Evolutionary conservation across 2,888 invertebrate species (phyloP).

Genomic region (Eupithecia inturbata): DNA sequence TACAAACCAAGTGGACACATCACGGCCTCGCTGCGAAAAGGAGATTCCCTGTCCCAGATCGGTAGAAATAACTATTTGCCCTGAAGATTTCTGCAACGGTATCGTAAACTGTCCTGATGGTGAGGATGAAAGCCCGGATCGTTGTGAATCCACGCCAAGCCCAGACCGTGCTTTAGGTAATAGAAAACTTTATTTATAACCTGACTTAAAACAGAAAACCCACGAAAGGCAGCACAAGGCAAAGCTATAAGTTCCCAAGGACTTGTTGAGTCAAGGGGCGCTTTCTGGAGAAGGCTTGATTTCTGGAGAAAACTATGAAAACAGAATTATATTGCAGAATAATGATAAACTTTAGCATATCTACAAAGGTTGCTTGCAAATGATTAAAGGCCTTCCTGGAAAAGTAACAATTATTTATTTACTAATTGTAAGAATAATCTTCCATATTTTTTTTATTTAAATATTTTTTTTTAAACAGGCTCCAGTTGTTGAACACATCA

Average conservation of each 20-base stretch:
- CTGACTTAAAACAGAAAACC: background rate
- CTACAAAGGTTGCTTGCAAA: background rate
- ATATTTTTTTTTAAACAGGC: background rate
- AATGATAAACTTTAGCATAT: background rate
- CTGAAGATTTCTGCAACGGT: conserved; percentile 48
- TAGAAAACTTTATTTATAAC: conserved; percentile 22
- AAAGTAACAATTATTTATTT: background rate
- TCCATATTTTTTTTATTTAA: background rate
- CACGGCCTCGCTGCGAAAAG: conserved; percentile 20
- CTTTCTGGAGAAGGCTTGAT: background rate
- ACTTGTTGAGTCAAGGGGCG: background rate
- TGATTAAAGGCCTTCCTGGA: background rate
- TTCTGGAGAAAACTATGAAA: background rate
- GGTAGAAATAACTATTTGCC: conserved; percentile 41
- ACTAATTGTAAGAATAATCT: background rate
- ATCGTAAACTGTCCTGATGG: conserved; percentile 48
- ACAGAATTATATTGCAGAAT: background rate
- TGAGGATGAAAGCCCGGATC: conserved; percentile 50
- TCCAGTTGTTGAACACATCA: background rate
- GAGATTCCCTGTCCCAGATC: conserved; percentile 45
- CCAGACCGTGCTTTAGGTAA: conserved; percentile 18
- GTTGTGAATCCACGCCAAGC: background rate
- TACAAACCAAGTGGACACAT: conserved; percentile 17
- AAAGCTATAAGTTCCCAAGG: background rate
- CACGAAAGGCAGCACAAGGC: background rate